Conservation (phyloP, 2,888 invertebrate species). For the Drosophila mercatorum region DNA sequence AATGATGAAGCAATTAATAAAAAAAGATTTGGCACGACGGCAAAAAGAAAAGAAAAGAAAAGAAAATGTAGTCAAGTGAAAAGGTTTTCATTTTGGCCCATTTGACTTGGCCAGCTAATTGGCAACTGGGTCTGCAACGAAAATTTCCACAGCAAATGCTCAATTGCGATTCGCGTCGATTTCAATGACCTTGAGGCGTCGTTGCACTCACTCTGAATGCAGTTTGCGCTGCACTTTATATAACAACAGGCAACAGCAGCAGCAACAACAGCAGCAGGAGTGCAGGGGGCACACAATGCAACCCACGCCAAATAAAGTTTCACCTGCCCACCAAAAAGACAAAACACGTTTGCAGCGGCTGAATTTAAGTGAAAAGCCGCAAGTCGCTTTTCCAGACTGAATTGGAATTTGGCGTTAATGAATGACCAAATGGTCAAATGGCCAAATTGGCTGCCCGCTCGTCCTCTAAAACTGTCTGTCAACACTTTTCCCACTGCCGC, state of each 20-base stretch:
- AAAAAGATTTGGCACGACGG: conserved; percentile 20
- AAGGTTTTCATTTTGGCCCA: conserved; percentile 32
- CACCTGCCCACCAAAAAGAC: conserved; percentile 56
- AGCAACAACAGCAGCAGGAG: not conserved
- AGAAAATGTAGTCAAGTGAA: conserved; percentile 6
- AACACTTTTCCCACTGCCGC: conserved; percentile 36
- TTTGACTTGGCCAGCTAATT: conserved; percentile 43
- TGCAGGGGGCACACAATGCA: conserved; percentile 17
- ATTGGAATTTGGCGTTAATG: conserved; percentile 59
- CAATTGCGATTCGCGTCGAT: conserved; percentile 54
- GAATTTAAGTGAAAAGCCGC: conserved; percentile 69
- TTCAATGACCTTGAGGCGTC: conserved; percentile 77
- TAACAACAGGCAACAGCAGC: conserved; percentile 37
- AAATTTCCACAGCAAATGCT: conserved; percentile 23
- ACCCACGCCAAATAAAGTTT: conserved; percentile 63
- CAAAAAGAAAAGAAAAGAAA: not conserved
- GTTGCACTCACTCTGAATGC: conserved; percentile 45
- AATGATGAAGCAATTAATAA: conserved; percentile 25
- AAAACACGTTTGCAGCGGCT: conserved; percentile 66
- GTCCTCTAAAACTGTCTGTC: conserved; percentile 33
- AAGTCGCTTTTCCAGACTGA: conserved; percentile 56
- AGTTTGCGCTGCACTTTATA: conserved; percentile 50
- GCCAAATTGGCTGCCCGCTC: conserved; percentile 44
- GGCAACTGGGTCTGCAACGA: conserved; percentile 29
- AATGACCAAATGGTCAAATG: conserved; percentile 37